Evolutionary conservation across 2,888 invertebrate species (phyloP), one percentile per base, ranked within the genome.

Genomic region (Cerastis rubricosa): DNA sequence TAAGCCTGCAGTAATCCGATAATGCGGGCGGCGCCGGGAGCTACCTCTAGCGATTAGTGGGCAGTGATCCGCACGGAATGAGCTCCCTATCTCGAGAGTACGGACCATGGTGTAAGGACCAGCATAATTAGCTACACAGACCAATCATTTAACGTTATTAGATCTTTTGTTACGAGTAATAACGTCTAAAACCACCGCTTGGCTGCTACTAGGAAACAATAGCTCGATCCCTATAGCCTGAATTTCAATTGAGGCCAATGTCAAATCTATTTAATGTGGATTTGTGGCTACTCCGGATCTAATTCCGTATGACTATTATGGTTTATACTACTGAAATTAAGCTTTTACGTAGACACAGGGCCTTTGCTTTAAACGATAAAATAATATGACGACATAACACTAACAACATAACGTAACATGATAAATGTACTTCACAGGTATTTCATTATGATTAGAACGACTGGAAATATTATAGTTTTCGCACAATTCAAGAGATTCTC

Each of bases 1-100:
- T 77, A 70, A 74, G 76, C 76, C 76, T 81, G 74, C 77, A 66
- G 80, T 87, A 79, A 87, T 80, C 84, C 79, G 86, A 87, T 88
- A 87, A 87, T 82, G 80, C 81, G 78, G 76, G 75, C 78, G 67
- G 74, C 74, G 68, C 63, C 78, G 70, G 76, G 83, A 74, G 70
- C 59, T 72, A 67, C 78, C 69, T 63, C 75, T 71, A 75, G 77
- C 87, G 86, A 87, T 88, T 87, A 89, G 81, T 76, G 78, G 65
- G 73, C 79, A 73, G 67, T 81, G 87, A 81, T 64, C 79, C 84
- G 76, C 72, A 70, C 69, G 83, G 71, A 71, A 76, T 82, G 77
- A 75, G 83, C 82, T 80, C 61, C n/a, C 72, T 73, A 85, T 82
- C 76, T 82, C 25, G 57, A 75, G 81, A 61, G 72, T 71, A 64